These are phyloP conservation scores for Camelus dromedarius DNA, from an alignment of 2,113 vertebrate genomes.

Conservation along the genomic window DNA sequence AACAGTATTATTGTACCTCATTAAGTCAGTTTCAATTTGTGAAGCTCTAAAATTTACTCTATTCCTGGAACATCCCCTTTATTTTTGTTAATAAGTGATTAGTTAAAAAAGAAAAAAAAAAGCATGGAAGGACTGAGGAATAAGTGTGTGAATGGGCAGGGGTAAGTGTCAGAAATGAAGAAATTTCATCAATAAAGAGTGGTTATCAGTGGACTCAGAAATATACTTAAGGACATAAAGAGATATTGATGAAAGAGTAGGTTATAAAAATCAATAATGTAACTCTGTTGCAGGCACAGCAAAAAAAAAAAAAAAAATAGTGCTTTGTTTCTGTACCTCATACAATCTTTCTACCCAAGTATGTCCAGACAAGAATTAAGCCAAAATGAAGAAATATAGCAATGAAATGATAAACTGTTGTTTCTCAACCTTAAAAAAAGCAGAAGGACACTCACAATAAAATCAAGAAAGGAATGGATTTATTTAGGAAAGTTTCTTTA, in stretches of 20 bases:
- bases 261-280: not conserved
- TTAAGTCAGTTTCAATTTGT: not conserved
- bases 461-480: not conserved
- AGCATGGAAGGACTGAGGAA: not conserved
- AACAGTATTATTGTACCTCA: not conserved
- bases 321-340: not conserved
- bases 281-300: not conserved
- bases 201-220: not conserved
- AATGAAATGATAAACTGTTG: not conserved
- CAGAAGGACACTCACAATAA: not conserved
- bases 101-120: not conserved
- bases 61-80: not conserved
- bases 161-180: not conserved
- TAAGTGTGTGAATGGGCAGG: not conserved
- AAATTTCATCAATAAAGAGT: not conserved
- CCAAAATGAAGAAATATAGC: not conserved
- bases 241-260: not conserved
- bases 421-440: not conserved
- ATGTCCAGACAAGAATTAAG: not conserved
- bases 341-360: not conserved
- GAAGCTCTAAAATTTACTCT: constrained; percentile 13
- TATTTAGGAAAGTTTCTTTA: not conserved
- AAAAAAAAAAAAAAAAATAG: not conserved
- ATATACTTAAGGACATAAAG: not conserved
- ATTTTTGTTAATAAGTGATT: constrained; percentile 6